These are phyloP conservation scores for Esperia sulphurella DNA, from an alignment of 2,888 invertebrate species.

Conservation along the genomic window DNA sequence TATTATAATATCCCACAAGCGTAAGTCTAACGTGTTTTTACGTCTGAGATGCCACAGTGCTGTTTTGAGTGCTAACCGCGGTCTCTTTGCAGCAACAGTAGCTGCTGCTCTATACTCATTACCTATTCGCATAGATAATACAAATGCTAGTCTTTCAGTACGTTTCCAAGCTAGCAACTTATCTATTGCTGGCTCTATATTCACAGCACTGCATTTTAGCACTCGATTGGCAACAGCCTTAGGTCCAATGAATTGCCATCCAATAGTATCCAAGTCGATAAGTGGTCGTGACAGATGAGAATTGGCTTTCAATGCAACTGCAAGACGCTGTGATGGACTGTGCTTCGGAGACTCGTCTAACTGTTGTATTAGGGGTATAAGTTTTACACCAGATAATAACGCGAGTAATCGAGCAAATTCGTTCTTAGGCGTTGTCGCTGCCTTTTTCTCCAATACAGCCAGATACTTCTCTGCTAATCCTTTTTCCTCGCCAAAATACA, in stretches of 20 bases:
- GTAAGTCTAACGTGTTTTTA: slow-evolving; percentile 16
- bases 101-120: slow-evolving; percentile 24
- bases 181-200: slow-evolving; percentile 24
- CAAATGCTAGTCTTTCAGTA: slow-evolving; percentile 34
- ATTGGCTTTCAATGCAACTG: slow-evolving; percentile 36
- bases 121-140: slow-evolving; percentile 29
- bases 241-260: slow-evolving; percentile 38
- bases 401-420: slow-evolving; percentile 21
- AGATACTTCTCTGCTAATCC: slow-evolving; percentile 34
- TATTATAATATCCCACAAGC: slow-evolving; percentile 41
- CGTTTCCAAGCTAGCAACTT: slow-evolving; percentile 31
- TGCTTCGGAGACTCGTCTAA: slow-evolving; percentile 11
- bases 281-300: slow-evolving; percentile 35
- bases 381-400: neutral
- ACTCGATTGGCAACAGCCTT: slow-evolving; percentile 43
- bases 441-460: slow-evolving; percentile 11
- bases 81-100: slow-evolving; percentile 26
- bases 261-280: slow-evolving; percentile 28
- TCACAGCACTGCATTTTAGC: slow-evolving; percentile 25
- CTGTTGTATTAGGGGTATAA: slow-evolving; percentile 11
- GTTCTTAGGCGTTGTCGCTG: slow-evolving; percentile 7
- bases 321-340: slow-evolving; percentile 18
- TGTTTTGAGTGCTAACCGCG: slow-evolving; percentile 32
- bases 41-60: slow-evolving; percentile 24
- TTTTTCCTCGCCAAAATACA: slow-evolving; percentile 45